A percentile compares a stretch with the other conserved stretches of the same genome.
Conservation (phyloP, 2,797 vertebrate genomes). For the Acipenser transmontanus region DNA sequence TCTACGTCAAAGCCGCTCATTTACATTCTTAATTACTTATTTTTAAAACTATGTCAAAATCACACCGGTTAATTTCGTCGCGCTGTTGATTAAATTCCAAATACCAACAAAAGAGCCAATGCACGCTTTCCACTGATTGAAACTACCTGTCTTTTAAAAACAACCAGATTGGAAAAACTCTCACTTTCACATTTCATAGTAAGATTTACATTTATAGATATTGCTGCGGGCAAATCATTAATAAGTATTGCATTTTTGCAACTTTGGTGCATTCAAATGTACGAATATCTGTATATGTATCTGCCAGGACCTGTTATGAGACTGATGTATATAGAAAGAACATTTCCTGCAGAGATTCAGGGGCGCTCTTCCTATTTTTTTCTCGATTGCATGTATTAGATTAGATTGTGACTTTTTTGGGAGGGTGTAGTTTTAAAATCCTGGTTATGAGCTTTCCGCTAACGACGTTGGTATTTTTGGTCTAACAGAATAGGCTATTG, state of each 20-base stretch:
- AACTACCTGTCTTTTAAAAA: constrained; percentile 12
- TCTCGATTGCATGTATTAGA: constrained; percentile 61
- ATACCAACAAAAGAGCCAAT: constrained; percentile 10
- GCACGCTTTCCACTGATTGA: fast-evolving
- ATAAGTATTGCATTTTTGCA: background rate
- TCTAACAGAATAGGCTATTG: too few species aligned
- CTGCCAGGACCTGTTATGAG: constrained; percentile 78
- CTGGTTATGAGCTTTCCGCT: too few species aligned
- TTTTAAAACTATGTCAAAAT: constrained; percentile 23
- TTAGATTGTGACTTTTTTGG: constrained; percentile 16
- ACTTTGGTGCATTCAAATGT: constrained; percentile 1
- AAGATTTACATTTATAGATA: background rate
- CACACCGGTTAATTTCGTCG: constrained; percentile 37
- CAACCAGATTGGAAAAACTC: too few species aligned
- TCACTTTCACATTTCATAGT: too few species aligned
- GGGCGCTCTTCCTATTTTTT: constrained; percentile 69
- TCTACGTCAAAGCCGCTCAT: too few species aligned
- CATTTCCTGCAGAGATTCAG: constrained; percentile 87
- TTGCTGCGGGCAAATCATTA: background rate
- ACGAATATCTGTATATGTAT: constrained; percentile 64
- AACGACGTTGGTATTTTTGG: too few species aligned
- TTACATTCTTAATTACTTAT: constrained; percentile 19
- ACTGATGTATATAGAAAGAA: constrained; percentile 73
- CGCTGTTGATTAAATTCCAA: constrained; percentile 37
- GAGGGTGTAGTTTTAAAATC: too few species aligned